Conservation (phyloP, 2,113 vertebrate genomes). For the Tretioscincus oriximinensis region DNA sequence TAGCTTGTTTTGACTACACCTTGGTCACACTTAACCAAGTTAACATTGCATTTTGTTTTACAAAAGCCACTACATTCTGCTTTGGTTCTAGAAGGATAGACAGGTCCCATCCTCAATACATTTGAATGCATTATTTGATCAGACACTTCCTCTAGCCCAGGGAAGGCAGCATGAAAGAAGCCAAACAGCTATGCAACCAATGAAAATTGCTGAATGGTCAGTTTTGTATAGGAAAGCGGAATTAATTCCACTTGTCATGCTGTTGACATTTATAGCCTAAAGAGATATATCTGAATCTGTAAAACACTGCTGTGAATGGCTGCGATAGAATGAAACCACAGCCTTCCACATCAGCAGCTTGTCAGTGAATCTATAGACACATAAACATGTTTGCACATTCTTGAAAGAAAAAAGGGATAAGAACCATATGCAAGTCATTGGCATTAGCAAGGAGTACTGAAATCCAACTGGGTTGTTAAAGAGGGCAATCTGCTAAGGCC, state of each 20-base stretch:
- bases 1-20: constrained; percentile 52
- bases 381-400: constrained; percentile 11
- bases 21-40: constrained; percentile 41
- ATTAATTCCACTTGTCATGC: constrained; percentile 19
- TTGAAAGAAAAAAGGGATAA: constrained; percentile 21
- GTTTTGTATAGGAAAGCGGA: not conserved
- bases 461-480: not conserved
- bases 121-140: constrained; percentile 22
- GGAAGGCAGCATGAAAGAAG: not conserved
- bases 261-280: constrained; percentile 30
- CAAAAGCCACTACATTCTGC: constrained; percentile 40
- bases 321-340: constrained; percentile 34
- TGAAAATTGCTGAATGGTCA: constrained; percentile 9
- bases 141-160: not conserved
- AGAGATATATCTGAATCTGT: not conserved
- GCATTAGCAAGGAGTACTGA: not conserved
- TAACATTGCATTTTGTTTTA: constrained; percentile 33
- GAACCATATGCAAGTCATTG: not conserved
- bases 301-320: constrained; percentile 28
- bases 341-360: constrained; percentile 31
- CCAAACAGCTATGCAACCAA: constrained; percentile 4
- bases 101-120: not conserved
- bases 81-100: constrained; percentile 6
- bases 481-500: no score
- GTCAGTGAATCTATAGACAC: constrained; percentile 37